Percentiles rank a stretch among this genome's conserved stretches.
These are phyloP conservation scores for Enteromius thamalakanensis DNA, from an alignment of 2,797 vertebrate genomes.

Conservation along the genomic window DNA sequence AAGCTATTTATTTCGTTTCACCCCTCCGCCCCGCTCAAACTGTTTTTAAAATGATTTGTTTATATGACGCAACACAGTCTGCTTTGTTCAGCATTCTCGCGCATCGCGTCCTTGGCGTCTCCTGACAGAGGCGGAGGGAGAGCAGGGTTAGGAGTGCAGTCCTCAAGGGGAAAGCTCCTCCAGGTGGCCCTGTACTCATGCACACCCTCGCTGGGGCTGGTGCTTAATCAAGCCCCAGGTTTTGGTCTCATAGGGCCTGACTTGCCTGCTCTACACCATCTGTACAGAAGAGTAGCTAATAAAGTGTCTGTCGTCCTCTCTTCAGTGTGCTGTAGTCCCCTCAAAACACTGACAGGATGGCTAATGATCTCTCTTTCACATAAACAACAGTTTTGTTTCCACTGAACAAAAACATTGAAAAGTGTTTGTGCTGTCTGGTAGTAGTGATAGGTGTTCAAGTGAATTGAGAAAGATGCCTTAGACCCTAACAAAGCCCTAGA, in stretches of 20 bases:
- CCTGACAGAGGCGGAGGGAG: constrained; percentile 28
- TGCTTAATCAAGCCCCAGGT: constrained; percentile 75
- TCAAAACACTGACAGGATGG: constrained; percentile 6
- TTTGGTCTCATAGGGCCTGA: constrained; percentile 66
- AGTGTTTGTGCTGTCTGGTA: not conserved
- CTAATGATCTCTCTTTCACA: constrained; percentile 30
- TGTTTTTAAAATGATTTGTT: constrained; percentile 24
- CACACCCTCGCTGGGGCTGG: constrained; percentile 60
- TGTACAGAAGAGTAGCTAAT: constrained; percentile 65
- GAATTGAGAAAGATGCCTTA: not conserved
- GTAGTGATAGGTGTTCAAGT: not conserved
- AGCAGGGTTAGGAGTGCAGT: constrained; percentile 51
- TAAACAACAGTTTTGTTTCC: constrained; percentile 26
- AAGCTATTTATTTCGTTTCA: constrained; percentile 24
- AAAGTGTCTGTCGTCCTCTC: constrained; percentile 69
- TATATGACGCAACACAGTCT: constrained; percentile 1
- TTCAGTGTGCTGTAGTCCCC: constrained; percentile 34
- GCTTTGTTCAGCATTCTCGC: constrained; percentile 38
- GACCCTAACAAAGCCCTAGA: not conserved
- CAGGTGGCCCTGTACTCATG: constrained; percentile 60
- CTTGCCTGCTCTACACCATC: constrained; percentile 68
- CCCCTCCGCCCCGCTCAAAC: constrained; percentile 7
- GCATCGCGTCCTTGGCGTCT: constrained; percentile 23
- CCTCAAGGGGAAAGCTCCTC: constrained; percentile 51
- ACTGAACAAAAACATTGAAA: constrained; percentile 8